These are phyloP conservation scores for Amphiduros pacificus DNA, from an alignment of 2,888 invertebrate genomes.

Conservation along the genomic window DNA sequence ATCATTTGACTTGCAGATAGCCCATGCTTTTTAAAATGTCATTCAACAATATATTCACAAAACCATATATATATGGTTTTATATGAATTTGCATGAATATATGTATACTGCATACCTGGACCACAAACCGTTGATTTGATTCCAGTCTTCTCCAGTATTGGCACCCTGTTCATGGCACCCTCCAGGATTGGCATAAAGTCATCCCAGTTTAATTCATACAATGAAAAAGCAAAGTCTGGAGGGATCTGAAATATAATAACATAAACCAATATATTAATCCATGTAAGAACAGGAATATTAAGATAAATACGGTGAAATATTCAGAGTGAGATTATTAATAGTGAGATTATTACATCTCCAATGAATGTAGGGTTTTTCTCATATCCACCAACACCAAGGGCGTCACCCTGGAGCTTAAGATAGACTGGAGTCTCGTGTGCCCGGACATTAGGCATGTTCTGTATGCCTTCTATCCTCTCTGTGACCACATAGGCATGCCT, in stretches of 20 bases:
- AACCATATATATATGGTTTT: too few species aligned
- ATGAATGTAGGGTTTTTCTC: conserved; percentile 79
- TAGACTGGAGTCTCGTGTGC: conserved; percentile 85
- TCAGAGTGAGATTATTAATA: too few species aligned
- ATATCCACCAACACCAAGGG: conserved; percentile 84
- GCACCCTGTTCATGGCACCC: conserved; percentile 74
- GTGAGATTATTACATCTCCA: too few species aligned
- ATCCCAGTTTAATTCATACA: conserved; percentile 86
- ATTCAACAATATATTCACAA: too few species aligned
- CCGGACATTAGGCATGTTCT: conserved; percentile 77
- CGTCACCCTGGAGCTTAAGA: conserved; percentile 70
- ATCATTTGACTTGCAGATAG: too few species aligned
- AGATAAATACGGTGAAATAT: too few species aligned
- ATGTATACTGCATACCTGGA: conserved; percentile 66
- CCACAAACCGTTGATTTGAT: conserved; percentile 87
- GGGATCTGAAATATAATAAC: conserved; percentile 62
- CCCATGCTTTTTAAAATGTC: too few species aligned
- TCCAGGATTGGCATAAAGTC: conserved; percentile 77
- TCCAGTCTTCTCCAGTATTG: conserved; percentile 73
- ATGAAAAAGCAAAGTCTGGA: conserved; percentile 78
- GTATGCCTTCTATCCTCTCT: conserved; percentile 77
- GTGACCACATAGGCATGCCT: conserved; percentile 87
- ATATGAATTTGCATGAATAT: too few species aligned
- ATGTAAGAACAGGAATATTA: too few species aligned
- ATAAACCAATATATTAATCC: background rate